Base-by-base conservation (phyloP, 92 coral and sea anemone genomes). In the Anthopleura xanthogrammica region DNA sequence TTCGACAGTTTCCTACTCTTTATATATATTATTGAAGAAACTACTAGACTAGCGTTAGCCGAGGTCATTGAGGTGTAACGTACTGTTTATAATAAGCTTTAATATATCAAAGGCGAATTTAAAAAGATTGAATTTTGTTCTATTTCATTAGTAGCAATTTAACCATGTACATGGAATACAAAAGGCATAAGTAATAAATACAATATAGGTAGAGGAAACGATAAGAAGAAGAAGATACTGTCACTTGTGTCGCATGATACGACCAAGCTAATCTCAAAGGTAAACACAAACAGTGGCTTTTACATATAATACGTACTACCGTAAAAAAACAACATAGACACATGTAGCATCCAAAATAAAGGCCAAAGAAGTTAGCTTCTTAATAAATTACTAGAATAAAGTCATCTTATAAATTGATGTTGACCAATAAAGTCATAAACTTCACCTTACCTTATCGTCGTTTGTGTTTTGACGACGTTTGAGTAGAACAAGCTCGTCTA, bases 401-500 rank as follows among this genome's bases (percentile, higher is more conserved):
- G 40, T 48, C 41, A 39, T 41, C 19, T 52, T 56, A 80, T 77
- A 43, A 79, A 82, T 52, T 83, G 82, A 80, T 90, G 85, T 46
- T 5, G 50, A 46, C 50, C 7, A 75, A 12, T 80, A 72, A 64
- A 52, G n/a, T 36, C 52, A 48, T 22, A n/a, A 42, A 75, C 62
- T 68, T 60, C 64, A 23, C 2, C 60, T 11, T 36, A 71, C 90
- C 50, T 85, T 83, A 77, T 54, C 80, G 62, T 78, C 83, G 29
- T 82, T 42, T 41, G 66, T 22, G 50, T 81, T 62, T 13, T 82
- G 81, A 36, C 95, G 93, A 72, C 89, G 83, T 76, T 76, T 81
- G 52, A 92, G 60, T 48, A 91, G 80, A 65, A 91, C 76, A 43
- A 91, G 77, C 29, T 88, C 94, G 74, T 91, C 94, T 91, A 85